A percentile compares a stretch with the other conserved stretches of the same genome.
phyloP scores from a whole-genome alignment of 2,888 invertebrate genomes.

The Folsomia manolachei region DNA sequence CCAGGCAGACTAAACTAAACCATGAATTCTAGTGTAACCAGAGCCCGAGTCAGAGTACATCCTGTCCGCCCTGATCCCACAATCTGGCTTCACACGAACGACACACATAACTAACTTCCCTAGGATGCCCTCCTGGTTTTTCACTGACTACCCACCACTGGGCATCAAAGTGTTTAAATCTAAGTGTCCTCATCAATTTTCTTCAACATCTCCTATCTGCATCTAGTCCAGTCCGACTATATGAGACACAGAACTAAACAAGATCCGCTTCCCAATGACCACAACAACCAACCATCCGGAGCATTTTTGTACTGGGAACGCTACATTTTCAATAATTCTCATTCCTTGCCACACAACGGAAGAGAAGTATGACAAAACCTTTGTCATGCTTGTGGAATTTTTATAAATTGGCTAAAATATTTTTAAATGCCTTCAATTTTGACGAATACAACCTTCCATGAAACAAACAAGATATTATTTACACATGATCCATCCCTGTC shows the following conservation, averaged over 20 bases:
- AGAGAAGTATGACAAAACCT: no score
- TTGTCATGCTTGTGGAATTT: no score
- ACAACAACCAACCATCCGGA: background rate
- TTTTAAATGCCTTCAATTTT: no score
- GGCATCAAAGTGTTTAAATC: background rate
- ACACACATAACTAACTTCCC: no score
- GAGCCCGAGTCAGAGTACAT: background rate
- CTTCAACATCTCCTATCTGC: background rate
- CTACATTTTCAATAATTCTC: background rate
- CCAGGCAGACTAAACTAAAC: no score
- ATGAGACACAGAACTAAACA: background rate
- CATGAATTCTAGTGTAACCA: background rate
- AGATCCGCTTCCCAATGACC: background rate
- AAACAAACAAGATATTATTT: no score
- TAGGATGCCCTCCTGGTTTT: background rate
- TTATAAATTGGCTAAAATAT: no score
- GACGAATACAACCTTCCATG: no score
- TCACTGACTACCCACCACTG: background rate
- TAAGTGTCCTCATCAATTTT: conserved; percentile 19
- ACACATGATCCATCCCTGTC: no score
- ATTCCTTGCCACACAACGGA: no score
- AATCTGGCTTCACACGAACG: background rate
- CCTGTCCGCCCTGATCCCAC: conserved; percentile 7
- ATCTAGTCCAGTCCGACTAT: background rate
- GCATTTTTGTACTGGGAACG: background rate